phyloP scores from a whole-genome alignment of 1,140 invertebrate genomes.

The Lordiphosa stackelbergi region DNA sequence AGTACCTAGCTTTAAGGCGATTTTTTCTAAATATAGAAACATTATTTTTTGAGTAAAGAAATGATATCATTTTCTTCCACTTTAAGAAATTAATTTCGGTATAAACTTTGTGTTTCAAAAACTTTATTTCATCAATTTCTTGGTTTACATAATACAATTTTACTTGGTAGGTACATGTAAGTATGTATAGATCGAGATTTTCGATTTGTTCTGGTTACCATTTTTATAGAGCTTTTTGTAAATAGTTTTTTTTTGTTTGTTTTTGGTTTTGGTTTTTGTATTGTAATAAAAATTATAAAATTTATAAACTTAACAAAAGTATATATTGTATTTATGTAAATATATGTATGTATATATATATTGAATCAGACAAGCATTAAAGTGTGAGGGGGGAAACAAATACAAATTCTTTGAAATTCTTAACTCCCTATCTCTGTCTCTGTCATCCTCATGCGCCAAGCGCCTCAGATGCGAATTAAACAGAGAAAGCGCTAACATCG shows the following conservation, averaged over 20 bases:
- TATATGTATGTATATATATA: conserved; percentile 12
- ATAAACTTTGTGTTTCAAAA: conserved; percentile 46
- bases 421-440: not conserved
- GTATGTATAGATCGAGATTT: conserved; percentile 44
- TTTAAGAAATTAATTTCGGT: too few relatives aligned
- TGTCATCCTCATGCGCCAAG: not conserved
- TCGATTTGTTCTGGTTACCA: conserved; percentile 38
- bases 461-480: conserved; percentile 2
- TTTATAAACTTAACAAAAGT: conserved; percentile 60
- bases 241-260: conserved; percentile 11
- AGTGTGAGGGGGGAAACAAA: conserved; percentile 4
- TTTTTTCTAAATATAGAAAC: too few relatives aligned
- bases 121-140: conserved; percentile 59
- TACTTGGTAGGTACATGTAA: conserved; percentile 45
- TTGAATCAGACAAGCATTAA: conserved; percentile 29
- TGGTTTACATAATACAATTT: conserved; percentile 60
- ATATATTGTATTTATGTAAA: conserved; percentile 19
- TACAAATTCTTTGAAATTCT: conserved; percentile 9
- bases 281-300: conserved; percentile 53
- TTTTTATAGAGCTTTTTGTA: conserved; percentile 20
- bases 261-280: conserved; percentile 23
- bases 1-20: too few relatives aligned
- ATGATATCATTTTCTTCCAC: too few relatives aligned
- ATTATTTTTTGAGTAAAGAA: too few relatives aligned
- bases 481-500: conserved; percentile 16